These are phyloP conservation scores for Agrilus biguttatus DNA, from an alignment of 2,888 invertebrate species.

Conservation along the genomic window DNA sequence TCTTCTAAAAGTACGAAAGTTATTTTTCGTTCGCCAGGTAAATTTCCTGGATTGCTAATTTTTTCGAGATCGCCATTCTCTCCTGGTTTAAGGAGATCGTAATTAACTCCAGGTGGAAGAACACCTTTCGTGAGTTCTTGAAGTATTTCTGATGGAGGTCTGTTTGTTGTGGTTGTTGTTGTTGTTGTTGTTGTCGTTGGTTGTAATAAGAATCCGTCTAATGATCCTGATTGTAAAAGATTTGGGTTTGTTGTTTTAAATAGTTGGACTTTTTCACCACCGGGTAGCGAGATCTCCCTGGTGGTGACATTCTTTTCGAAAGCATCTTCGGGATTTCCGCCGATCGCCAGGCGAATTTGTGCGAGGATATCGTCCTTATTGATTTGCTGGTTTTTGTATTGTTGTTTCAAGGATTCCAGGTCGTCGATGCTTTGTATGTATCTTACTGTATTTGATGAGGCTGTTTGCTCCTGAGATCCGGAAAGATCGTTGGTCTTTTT, in stretches of 20 bases:
- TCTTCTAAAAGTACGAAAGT: constrained; percentile 78
- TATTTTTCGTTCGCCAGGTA: constrained; percentile 61
- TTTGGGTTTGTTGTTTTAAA: constrained; percentile 54
- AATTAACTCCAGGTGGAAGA: constrained; percentile 64
- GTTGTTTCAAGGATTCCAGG: constrained; percentile 25
- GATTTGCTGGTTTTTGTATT: constrained; percentile 37
- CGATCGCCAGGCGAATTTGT: constrained; percentile 58
- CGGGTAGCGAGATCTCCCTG: constrained; percentile 56
- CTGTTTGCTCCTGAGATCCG: not conserved
- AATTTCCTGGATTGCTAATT: constrained; percentile 42
- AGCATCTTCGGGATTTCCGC: constrained; percentile 50
- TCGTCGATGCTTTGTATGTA: constrained; percentile 26
- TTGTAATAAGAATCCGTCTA: constrained; percentile 21
- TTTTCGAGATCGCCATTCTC: constrained; percentile 60
- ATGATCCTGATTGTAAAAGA: constrained; percentile 28
- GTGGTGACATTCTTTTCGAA: constrained; percentile 55
- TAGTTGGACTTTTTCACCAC: constrained; percentile 59
- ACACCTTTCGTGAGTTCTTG: constrained; percentile 70
- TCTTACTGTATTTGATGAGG: not conserved
- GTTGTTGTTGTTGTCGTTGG: constrained; percentile 8
- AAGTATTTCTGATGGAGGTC: constrained; percentile 51
- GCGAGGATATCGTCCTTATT: constrained; percentile 59
- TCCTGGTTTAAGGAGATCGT: constrained; percentile 64
- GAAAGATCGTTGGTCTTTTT: constrained; percentile 1
- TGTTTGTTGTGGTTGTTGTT: constrained; percentile 35